Base-by-base conservation (phyloP, 2,797 vertebrate species). In the Betta splendens region DNA sequence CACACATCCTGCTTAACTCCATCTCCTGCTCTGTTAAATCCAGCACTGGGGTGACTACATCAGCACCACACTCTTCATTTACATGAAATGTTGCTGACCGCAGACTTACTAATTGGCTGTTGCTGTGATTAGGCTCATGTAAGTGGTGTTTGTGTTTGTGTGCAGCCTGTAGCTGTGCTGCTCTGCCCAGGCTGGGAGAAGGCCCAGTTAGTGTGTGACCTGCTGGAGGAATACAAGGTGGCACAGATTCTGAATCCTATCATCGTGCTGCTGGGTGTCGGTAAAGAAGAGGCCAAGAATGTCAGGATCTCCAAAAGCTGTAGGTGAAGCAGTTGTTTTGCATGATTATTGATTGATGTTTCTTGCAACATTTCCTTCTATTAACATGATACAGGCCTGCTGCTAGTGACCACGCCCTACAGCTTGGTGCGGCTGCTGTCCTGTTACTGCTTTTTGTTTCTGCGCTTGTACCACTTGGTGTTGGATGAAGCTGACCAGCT, bases 121-220 rank as follows among this genome's bases (percentile, higher is more conserved):
- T 18, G 2, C 33, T n/a, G n/a, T n/a, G n/a, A n/a, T n/a, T n/a
- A n/a, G n/a, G n/a, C n/a, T n/a, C n/a, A n/a, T 13, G 6, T 20
- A 48, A 15, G 18, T 21, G 29, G 18, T 35, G 9, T 18, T 20
- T 15, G 11, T 28, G 9, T 15, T 22, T 38, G 3, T 36, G 13
- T 47, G 37, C 83, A 99, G 97, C 96, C 97, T 1, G 25, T 94
- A n/a, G 95, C 90, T 0, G 87, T 98, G 70, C 86, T 99, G 52
- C 69, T 98, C 38, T 98, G 96, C 85, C 93, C 93, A 0, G 91
- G 93, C 20, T 95, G 94, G 94, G 92, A 92, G 85, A 98, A 94
- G 72, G 94, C 91, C 31, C 93, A 94, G 12, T 54, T 40, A 9
- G 89, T 95, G 44, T 92, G 89, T 42, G 91, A 93, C 20, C 62